Conservation (phyloP, 2,888 invertebrate genomes). For the Eristalinus sepulchralis region DNA sequence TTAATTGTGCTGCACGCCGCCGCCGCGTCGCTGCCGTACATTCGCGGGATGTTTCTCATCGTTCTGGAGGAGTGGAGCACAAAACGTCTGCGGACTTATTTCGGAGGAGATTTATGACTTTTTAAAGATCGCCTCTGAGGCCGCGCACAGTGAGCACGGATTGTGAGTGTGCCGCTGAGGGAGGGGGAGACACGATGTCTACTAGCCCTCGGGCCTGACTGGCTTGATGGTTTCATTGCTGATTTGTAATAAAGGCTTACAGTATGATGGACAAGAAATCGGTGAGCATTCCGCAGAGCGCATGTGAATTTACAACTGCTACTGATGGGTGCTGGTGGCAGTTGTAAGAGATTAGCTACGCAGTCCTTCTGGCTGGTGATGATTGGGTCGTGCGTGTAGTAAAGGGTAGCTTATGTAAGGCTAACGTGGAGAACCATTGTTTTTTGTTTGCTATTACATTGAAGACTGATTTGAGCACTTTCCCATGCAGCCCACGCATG, state of each 20-base stretch:
- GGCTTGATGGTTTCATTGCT: not conserved
- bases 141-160: not conserved
- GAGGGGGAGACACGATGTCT: not conserved
- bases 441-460: too few species aligned
- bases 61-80: slow-evolving; percentile 1
- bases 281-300: not conserved
- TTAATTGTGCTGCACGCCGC: not conserved
- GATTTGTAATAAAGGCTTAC: not conserved
- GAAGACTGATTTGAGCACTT: too few species aligned
- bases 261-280: not conserved
- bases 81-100: slow-evolving; percentile 8
- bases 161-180: not conserved
- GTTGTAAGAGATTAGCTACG: too few species aligned
- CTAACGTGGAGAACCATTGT: too few species aligned
- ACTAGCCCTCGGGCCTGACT: not conserved
- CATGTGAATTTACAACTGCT: too few species aligned
- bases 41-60: slow-evolving; percentile 1
- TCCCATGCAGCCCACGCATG: too few species aligned
- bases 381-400: too few species aligned
- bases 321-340: too few species aligned
- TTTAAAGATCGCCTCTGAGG: not conserved
- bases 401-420: too few species aligned
- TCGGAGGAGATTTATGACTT: slow-evolving; percentile 22
- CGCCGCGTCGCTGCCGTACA: not conserved
- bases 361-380: too few species aligned